Evolutionary conservation across 2,797 vertebrate genomes (phyloP).

Genomic region (Hephaestus fuliginosus): DNA sequence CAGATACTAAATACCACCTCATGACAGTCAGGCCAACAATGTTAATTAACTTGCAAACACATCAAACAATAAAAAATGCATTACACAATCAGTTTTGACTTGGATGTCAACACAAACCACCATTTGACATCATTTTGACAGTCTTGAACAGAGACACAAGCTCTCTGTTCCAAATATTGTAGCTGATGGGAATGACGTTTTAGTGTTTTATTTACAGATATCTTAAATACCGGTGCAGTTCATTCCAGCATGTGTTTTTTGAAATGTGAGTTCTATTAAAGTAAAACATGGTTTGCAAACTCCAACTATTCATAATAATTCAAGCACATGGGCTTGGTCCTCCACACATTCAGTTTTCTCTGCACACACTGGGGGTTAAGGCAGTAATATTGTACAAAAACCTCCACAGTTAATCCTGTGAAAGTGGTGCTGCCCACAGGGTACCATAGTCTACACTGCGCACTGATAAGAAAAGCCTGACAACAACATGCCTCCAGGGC

Average conservation of each 20-base stretch:
- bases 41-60: conserved; percentile 1
- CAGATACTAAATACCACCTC: too few relatives aligned
- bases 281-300: not conserved
- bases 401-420: conserved; percentile 60
- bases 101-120: not conserved
- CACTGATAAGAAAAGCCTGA: conserved; percentile 64
- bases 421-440: conserved; percentile 51
- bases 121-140: not conserved
- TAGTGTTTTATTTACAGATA: not conserved
- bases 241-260: not conserved
- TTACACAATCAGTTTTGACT: not conserved
- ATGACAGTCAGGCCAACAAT: not conserved
- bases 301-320: conserved; percentile 1
- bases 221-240: not conserved
- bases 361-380: conserved; percentile 33
- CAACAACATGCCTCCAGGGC: conserved; percentile 50
- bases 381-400: conserved; percentile 58
- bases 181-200: not conserved
- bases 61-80: not conserved
- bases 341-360: conserved; percentile 28
- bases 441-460: conserved; percentile 39
- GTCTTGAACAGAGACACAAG: not conserved
- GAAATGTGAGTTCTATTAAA: not conserved
- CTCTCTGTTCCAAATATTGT: not conserved
- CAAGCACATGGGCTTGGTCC: not conserved